phyloP scores from a whole-genome alignment of 2,797 vertebrate species.

The Darevskia mixta region DNA sequence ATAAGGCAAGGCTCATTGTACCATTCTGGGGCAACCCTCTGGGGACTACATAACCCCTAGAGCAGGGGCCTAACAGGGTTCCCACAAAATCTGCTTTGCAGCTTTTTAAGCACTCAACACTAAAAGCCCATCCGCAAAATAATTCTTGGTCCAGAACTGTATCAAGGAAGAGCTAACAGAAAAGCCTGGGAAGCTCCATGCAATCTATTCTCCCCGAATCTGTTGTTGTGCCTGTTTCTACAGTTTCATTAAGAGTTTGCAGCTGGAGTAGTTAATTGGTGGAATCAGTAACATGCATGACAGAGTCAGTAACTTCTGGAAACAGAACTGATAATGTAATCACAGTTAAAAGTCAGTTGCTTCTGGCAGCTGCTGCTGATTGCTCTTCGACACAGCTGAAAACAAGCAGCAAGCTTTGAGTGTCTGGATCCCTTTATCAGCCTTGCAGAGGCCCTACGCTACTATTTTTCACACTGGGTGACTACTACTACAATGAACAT shows the following conservation, averaged over 20 bases:
- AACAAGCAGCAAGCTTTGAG: background rate
- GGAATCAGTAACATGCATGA: background rate
- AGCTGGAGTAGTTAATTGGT: background rate
- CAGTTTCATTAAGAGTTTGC: background rate
- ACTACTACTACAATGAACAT: background rate
- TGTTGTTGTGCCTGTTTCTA: too few species aligned
- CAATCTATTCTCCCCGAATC: background rate
- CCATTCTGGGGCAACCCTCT: background rate
- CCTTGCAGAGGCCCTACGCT: background rate
- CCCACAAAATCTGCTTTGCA: too few species aligned
- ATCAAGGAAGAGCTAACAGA: background rate
- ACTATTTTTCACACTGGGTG: background rate
- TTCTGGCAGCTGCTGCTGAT: background rate
- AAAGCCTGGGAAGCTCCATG: background rate
- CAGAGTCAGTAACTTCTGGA: background rate
- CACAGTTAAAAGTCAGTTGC: background rate
- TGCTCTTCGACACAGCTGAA: background rate
- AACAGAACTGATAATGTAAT: background rate
- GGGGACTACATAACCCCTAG: background rate
- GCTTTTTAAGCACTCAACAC: too few species aligned
- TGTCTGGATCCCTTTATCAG: too few species aligned
- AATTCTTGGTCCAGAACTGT: background rate
- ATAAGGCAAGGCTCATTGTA: background rate
- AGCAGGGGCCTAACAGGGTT: background rate
- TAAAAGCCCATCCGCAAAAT: background rate